phyloP scores from a whole-genome alignment of 2,113 vertebrate genomes.

The Rhea americana region DNA sequence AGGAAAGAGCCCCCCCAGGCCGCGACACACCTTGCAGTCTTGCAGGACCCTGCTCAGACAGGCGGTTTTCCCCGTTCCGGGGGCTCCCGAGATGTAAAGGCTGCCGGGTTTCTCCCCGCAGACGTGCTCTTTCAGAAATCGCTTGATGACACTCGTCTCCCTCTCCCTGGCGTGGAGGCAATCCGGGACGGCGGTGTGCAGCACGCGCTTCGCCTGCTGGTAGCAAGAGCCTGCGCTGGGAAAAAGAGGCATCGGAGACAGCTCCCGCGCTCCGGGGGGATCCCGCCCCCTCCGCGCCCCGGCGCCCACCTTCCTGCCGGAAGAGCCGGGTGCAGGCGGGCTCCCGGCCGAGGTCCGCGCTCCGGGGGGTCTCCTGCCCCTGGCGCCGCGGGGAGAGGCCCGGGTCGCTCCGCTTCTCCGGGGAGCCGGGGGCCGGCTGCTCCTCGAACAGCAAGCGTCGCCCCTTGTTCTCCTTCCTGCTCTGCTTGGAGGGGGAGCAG shows the following conservation, averaged over 20 bases:
- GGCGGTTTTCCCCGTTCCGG: slow-evolving; percentile 93
- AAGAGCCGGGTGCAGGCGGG: slow-evolving; percentile 67
- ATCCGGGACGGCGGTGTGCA: slow-evolving; percentile 87
- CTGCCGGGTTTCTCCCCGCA: slow-evolving; percentile 79
- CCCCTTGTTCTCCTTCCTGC: slow-evolving; percentile 75
- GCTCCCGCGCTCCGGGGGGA: fast-evolving
- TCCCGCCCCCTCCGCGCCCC: fast-evolving
- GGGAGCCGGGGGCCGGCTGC: slow-evolving; percentile 28
- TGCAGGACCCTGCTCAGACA: slow-evolving; percentile 87
- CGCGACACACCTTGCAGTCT: slow-evolving; percentile 79
- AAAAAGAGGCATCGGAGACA: not conserved
- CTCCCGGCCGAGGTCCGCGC: slow-evolving; percentile 34
- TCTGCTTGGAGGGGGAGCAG: slow-evolving; percentile 87
- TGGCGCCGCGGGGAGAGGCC: fast-evolving
- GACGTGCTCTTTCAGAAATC: slow-evolving; percentile 83
- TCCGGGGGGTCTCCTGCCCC: slow-evolving; percentile 63
- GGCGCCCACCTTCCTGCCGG: slow-evolving; percentile 80
- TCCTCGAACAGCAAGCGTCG: slow-evolving; percentile 70
- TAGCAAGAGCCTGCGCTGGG: slow-evolving; percentile 79
- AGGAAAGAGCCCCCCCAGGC: not conserved
- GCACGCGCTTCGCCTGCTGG: slow-evolving; percentile 85
- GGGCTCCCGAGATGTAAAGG: slow-evolving; percentile 93
- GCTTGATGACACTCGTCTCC: slow-evolving; percentile 77
- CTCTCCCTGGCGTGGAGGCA: slow-evolving; percentile 83
- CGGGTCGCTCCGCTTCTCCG: slow-evolving; percentile 10